These are phyloP conservation scores for Anaspis maculata DNA, from an alignment of 2,888 invertebrate species.

Conservation along the genomic window DNA sequence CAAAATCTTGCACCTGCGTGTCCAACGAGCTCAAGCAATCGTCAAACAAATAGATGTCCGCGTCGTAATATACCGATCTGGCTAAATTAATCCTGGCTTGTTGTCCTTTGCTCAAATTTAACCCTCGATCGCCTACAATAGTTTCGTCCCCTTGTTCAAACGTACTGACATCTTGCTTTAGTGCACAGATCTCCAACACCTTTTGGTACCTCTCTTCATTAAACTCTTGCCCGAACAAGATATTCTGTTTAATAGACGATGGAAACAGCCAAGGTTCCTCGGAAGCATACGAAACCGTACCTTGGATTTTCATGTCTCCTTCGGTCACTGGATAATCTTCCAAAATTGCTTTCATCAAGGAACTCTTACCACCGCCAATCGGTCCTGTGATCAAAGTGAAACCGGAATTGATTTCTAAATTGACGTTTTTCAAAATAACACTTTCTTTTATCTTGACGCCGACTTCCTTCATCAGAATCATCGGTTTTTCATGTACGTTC, in stretches of 20 bases:
- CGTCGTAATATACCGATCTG: slow-evolving; percentile 62
- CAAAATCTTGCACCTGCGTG: slow-evolving; percentile 21
- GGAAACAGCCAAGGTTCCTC: slow-evolving; percentile 55
- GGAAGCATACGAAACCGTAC: slow-evolving; percentile 46
- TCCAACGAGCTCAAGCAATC: slow-evolving; percentile 25
- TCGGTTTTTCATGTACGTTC: slow-evolving; percentile 3
- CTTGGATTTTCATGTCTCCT: slow-evolving; percentile 40
- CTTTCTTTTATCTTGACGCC: slow-evolving; percentile 22
- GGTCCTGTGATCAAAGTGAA: slow-evolving; percentile 52
- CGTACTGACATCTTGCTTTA: slow-evolving; percentile 58
- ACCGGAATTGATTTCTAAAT: slow-evolving; percentile 38
- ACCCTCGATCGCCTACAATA: slow-evolving; percentile 69
- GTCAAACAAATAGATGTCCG: slow-evolving; percentile 67
- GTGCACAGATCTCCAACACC: slow-evolving; percentile 54
- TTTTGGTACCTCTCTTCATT: slow-evolving; percentile 48
- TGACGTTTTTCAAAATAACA: slow-evolving; percentile 39
- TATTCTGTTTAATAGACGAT: slow-evolving; percentile 61
- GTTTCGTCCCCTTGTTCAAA: slow-evolving; percentile 67
- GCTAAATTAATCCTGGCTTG: slow-evolving; percentile 70
- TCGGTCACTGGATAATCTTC: slow-evolving; percentile 35
- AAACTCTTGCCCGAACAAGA: slow-evolving; percentile 59
- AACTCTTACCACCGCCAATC: slow-evolving; percentile 56
- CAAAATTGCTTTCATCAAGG: slow-evolving; percentile 37
- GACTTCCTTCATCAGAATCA: slow-evolving; percentile 17
- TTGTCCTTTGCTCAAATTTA: slow-evolving; percentile 72